Conservation (phyloP, 2,113 vertebrate species). For the Gopherus flavomarginatus region DNA sequence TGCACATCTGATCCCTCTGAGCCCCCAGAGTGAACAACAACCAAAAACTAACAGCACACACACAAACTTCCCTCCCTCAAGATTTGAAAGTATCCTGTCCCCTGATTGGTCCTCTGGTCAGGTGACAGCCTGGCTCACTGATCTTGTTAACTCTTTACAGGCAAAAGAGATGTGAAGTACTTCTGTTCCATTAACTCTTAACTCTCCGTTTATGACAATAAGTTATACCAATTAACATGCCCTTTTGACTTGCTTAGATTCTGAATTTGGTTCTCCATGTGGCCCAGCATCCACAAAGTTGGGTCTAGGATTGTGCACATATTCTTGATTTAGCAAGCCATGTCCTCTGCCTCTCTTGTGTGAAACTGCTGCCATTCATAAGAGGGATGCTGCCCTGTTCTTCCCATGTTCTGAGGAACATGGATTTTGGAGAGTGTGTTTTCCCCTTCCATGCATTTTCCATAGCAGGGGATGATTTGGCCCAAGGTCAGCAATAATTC, state of each 20-base stretch:
- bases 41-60: too few species aligned
- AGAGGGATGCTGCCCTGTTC: background rate
- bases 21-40: too few species aligned
- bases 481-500: background rate
- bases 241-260: fast-evolving
- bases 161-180: too few species aligned
- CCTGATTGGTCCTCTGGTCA: too few species aligned
- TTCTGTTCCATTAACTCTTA: too few species aligned
- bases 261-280: background rate
- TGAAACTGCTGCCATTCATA: background rate
- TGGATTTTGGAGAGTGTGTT: background rate
- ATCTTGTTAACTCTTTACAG: too few species aligned
- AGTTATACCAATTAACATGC: background rate
- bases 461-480: background rate
- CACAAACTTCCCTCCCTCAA: too few species aligned
- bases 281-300: background rate
- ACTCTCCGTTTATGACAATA: too few species aligned
- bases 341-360: background rate
- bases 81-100: too few species aligned
- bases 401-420: background rate
- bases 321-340: background rate
- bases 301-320: background rate
- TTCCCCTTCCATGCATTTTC: background rate
- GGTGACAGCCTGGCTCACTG: too few species aligned
- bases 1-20: too few species aligned